Evolutionary conservation across 2,888 invertebrate species (phyloP).

Genomic region (Drosophila rubida): DNA sequence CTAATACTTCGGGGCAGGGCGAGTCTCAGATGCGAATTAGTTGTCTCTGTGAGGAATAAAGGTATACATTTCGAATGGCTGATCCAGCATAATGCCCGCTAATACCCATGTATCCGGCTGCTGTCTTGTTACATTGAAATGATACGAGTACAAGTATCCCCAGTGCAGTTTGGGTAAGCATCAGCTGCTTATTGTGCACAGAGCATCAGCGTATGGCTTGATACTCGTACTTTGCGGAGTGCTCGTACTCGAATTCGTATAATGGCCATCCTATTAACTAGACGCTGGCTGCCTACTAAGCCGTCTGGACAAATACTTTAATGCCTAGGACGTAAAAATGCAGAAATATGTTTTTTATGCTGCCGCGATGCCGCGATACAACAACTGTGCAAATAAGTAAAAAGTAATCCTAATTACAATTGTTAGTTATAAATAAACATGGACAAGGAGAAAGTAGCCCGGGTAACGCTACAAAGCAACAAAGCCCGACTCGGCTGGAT

Average conservation of each 20-base stretch:
- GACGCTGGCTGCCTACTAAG: constrained; percentile 57
- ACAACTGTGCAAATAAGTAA: constrained; percentile 78
- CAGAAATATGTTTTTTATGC: constrained; percentile 73
- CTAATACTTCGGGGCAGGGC: not conserved
- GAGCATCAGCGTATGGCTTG: constrained; percentile 28
- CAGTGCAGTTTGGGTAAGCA: not conserved
- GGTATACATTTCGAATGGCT: constrained; percentile 8
- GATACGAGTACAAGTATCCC: constrained; percentile 2
- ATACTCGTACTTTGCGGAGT: too few species aligned
- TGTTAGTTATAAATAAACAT: constrained; percentile 80
- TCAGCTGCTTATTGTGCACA: constrained; percentile 36
- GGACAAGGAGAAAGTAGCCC: constrained; percentile 51
- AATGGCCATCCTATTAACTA: constrained; percentile 50
- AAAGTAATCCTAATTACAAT: constrained; percentile 80
- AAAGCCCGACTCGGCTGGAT: constrained; percentile 16
- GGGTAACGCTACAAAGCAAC: constrained; percentile 28
- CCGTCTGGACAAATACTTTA: constrained; percentile 74
- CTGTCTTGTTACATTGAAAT: constrained; percentile 24
- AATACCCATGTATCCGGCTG: constrained; percentile 31
- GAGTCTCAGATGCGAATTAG: too few species aligned
- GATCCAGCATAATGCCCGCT: constrained; percentile 37
- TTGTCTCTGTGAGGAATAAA: too few species aligned
- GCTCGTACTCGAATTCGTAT: constrained; percentile 7
- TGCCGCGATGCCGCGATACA: constrained; percentile 45
- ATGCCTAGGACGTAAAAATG: constrained; percentile 67